Conservation (phyloP, 2,888 invertebrate genomes). For the Diogma glabrata region DNA sequence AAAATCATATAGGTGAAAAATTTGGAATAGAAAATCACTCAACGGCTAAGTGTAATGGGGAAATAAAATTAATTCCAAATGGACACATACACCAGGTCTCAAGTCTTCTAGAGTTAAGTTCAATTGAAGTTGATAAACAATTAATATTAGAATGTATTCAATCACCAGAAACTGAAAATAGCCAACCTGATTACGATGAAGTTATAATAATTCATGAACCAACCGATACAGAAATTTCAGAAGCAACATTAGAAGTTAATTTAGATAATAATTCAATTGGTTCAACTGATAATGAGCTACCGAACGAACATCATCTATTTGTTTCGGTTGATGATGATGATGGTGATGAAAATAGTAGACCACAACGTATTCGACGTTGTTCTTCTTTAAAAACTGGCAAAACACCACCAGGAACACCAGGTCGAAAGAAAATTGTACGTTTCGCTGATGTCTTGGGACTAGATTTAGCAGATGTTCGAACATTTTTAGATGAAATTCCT, state of each 20-base stretch:
- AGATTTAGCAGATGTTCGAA: slow-evolving; percentile 81
- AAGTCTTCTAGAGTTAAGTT: background rate
- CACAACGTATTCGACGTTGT: slow-evolving; percentile 62
- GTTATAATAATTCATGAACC: too few relatives aligned
- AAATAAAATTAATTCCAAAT: background rate
- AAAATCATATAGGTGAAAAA: background rate
- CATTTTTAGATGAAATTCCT: slow-evolving; percentile 80
- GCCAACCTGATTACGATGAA: too few relatives aligned
- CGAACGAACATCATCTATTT: too few relatives aligned
- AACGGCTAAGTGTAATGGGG: slow-evolving; percentile 6
- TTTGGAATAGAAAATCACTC: background rate
- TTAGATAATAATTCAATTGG: slow-evolving; percentile 20
- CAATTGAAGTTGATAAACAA: background rate
- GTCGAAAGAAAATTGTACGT: slow-evolving; percentile 84
- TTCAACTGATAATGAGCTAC: slow-evolving; percentile 26
- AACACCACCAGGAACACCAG: slow-evolving; percentile 85
- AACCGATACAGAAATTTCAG: too few relatives aligned
- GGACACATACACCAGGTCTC: background rate
- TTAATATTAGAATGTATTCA: slow-evolving; percentile 6
- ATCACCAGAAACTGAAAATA: too few relatives aligned
- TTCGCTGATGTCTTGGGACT: slow-evolving; percentile 91
- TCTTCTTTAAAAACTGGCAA: slow-evolving; percentile 84
- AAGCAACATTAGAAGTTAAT: too few relatives aligned
- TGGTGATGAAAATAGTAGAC: slow-evolving; percentile 42
- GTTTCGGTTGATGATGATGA: slow-evolving; percentile 29